Conservation (phyloP, 1,140 invertebrate genomes). For the Meloidogyne floridensis region DNA sequence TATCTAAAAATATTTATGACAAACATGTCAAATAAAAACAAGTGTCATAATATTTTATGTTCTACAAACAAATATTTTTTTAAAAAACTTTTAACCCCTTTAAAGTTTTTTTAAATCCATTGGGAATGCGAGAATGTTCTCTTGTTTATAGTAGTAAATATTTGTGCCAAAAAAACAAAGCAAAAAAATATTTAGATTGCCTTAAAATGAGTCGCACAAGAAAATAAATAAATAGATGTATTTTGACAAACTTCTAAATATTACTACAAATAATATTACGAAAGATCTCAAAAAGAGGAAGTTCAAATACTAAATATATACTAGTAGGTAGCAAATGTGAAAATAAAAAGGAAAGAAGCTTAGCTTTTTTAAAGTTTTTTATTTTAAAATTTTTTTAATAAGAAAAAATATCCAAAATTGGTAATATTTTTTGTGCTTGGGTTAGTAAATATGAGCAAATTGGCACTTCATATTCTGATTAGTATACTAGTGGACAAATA, state of each 20-base stretch:
- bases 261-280: no score
- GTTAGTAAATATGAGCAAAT: neutral
- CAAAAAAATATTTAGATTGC: neutral
- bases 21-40: neutral
- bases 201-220: neutral
- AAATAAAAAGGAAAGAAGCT: no score
- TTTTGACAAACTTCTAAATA: no score
- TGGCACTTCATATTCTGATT: neutral
- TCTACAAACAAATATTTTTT: neutral
- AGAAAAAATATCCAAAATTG: neutral
- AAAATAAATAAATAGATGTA: neutral
- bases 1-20: neutral
- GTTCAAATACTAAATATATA: no score
- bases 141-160: neutral
- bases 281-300: no score
- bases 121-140: neutral
- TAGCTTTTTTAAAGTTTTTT: no score
- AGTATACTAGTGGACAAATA: neutral
- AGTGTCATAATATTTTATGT: no score
- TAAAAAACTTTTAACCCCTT: neutral
- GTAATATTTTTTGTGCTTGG: neutral
- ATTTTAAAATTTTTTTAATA: no score
- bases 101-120: neutral
- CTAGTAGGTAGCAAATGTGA: no score
- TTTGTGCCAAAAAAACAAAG: neutral